phyloP scores from a whole-genome alignment of 1,140 invertebrate genomes.

The Argopecten irradians region DNA sequence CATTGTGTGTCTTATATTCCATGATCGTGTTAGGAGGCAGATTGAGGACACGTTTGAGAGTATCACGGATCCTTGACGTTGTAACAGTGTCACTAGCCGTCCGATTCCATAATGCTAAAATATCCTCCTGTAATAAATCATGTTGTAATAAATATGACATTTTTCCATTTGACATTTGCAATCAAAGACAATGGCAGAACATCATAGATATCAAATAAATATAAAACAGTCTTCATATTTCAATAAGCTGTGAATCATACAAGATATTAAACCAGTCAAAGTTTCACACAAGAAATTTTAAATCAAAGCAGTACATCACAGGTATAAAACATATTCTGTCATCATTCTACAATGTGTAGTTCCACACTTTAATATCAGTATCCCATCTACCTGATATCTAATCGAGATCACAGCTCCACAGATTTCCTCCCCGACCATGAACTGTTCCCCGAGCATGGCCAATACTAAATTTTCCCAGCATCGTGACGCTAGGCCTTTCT shows the following conservation, averaged over 20 bases:
- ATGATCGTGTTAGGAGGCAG: conserved; percentile 93
- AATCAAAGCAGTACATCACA: no score
- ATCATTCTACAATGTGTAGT: no score
- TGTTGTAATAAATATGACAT: no score
- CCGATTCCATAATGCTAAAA: conserved; percentile 98
- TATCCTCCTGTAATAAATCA: conserved; percentile 88
- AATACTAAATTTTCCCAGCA: conserved; percentile 99
- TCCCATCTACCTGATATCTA: conserved; percentile 86
- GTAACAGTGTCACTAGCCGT: conserved; percentile 92
- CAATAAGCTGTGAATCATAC: no score
- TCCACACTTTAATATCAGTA: no score
- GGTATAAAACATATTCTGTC: no score
- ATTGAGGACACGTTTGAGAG: conserved; percentile 94
- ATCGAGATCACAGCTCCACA: conserved; percentile 98
- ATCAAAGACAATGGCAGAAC: no score
- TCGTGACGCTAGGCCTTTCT: conserved; percentile 95
- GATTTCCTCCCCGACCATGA: conserved; percentile 99
- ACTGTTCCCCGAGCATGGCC: conserved; percentile 96
- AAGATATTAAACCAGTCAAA: no score
- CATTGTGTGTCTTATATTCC: conserved; percentile 97
- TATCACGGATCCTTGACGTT: conserved; percentile 94
- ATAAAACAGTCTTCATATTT: no score
- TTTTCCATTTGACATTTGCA: no score
- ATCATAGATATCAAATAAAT: no score
- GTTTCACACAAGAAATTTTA: no score